Conservation (phyloP, 2,797 vertebrate species). For the Rhincodon typus region DNA sequence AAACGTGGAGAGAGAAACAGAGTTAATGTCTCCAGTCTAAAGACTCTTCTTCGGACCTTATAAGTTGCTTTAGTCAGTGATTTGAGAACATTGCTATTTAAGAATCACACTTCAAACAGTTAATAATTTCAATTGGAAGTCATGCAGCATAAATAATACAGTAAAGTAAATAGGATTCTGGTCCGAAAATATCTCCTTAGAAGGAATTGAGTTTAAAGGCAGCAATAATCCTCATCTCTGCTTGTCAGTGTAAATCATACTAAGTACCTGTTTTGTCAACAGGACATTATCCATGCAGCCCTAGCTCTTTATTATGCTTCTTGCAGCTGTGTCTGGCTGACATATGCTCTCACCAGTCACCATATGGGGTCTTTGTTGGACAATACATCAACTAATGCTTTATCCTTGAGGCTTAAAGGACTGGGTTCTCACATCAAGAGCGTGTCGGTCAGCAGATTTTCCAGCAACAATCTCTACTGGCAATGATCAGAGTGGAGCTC, state of each 20-base stretch:
- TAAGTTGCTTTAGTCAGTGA: not conserved
- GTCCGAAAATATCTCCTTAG: not conserved
- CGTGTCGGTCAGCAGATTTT: not conserved
- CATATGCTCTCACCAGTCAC: slow-evolving; percentile 3
- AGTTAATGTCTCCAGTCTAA: too few relatives aligned
- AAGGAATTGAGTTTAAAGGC: slow-evolving; percentile 1
- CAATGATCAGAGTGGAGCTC: not conserved
- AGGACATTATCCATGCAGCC: slow-evolving; percentile 5
- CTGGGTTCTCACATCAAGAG: not conserved
- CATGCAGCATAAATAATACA: not conserved
- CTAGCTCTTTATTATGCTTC: not conserved
- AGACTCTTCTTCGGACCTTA: too few relatives aligned
- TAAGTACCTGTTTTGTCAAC: slow-evolving; percentile 31
- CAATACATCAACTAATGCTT: slow-evolving; percentile 8
- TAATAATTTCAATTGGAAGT: not conserved
- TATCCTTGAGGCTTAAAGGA: slow-evolving; percentile 6
- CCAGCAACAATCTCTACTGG: not conserved
- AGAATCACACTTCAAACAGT: not conserved
- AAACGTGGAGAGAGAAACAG: too few relatives aligned
- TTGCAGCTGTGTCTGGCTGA: slow-evolving; percentile 13
- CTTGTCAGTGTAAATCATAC: not conserved
- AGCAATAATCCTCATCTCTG: not conserved
- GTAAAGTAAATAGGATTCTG: not conserved
- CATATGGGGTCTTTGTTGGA: slow-evolving; percentile 1
- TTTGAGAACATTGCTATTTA: not conserved